Evolutionary conservation across 2,113 vertebrate species (phyloP), one percentile per base, ranked within the genome.

Genomic region (Procavia capensis): DNA sequence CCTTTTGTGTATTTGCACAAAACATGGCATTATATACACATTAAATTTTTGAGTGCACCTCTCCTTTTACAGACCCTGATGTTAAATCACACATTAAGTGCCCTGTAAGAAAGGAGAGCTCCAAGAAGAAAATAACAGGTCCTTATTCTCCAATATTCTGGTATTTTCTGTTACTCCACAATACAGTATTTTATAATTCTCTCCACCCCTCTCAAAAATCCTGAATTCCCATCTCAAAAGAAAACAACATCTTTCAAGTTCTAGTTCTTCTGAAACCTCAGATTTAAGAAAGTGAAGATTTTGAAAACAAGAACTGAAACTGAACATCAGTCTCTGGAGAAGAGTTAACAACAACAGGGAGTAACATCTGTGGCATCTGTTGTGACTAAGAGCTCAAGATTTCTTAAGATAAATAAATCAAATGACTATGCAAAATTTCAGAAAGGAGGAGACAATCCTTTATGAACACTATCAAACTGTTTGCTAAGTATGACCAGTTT

Each of bases 291-390:
- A 27, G 39, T 24, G 10, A 86, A 43, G 3, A 68, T 39, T 81
- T 66, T 61, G 72, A 91, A 95, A 88, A 91, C 5, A 5, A 74
- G 82, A 94, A 70, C 47, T 66, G 72, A 94, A 97, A 87, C 34
- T 83, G 63, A 93, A 93, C 41, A 36, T 27, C 8, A 76, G 8
- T 91, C 93, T 78, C 78, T 57, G 90, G 90, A 94, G 87, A 59
- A 50, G 63, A 91, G 78, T 47, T 87, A 93, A 93, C 75, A 25
- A 45, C 50, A 68, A 47, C 3, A 74, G 79, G 75, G 82, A 94
- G 79, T n/a, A 72, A 85, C 82, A 92, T 59, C 93, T 85, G 72
- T 50, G 90, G 81, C 66, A 25, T 66, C 85, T 90, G 78, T 19
- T 89, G 50, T 91, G 66, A 70, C 64, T 72, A 93, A 93, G 5